Conservation (phyloP, 1,140 invertebrate genomes). For the Rhyacophila brunnea region DNA sequence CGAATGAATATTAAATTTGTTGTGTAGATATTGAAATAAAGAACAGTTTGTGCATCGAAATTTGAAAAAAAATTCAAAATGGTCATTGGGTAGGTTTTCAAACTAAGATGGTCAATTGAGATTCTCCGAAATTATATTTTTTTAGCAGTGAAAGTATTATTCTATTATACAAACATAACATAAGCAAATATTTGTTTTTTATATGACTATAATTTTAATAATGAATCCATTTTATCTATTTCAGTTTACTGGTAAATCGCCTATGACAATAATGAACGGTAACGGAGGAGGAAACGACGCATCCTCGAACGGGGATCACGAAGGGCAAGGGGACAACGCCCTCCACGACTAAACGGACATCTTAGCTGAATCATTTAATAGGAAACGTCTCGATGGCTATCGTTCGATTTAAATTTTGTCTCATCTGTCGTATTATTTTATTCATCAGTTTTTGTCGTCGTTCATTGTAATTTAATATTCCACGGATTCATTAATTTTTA, state of each 20-base stretch:
- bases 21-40: no score
- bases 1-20: no score
- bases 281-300: slow-evolving; percentile 22
- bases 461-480: background rate
- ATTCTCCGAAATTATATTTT: no score
- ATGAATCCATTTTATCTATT: slow-evolving; percentile 6
- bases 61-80: no score
- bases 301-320: slow-evolving; percentile 28
- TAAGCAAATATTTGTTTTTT: no score
- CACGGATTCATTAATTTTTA: background rate
- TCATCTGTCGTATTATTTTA: background rate
- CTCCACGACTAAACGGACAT: slow-evolving; percentile 17
- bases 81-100: no score
- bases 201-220: no score
- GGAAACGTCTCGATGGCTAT: slow-evolving; percentile 18
- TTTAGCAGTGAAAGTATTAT: no score
- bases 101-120: no score
- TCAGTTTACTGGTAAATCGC: slow-evolving; percentile 23
- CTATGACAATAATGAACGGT: slow-evolving; percentile 22
- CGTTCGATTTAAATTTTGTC: background rate
- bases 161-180: no score
- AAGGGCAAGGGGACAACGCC: slow-evolving; percentile 21
- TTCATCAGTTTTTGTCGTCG: slow-evolving; percentile 1
- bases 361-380: slow-evolving; percentile 6
- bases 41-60: no score